These are phyloP conservation scores for Norana najaformis DNA, from an alignment of 2,888 invertebrate species.

Conservation along the genomic window DNA sequence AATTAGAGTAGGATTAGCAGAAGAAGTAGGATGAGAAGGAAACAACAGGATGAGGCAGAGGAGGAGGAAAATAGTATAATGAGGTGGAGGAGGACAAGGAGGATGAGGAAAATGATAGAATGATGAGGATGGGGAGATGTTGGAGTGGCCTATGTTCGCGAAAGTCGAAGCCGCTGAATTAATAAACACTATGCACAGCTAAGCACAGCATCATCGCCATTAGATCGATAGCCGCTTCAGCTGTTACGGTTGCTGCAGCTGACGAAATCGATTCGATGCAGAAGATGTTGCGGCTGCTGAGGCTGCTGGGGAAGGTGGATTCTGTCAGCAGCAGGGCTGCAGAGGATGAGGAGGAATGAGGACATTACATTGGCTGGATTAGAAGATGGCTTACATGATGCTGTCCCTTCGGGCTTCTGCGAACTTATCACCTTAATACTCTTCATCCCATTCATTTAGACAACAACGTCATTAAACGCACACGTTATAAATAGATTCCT, in stretches of 20 bases:
- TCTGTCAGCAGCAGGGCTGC: background rate
- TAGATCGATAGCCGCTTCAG: background rate
- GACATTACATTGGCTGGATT: background rate
- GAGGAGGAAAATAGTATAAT: too few relatives aligned
- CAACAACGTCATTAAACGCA: background rate
- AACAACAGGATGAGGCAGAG: too few relatives aligned
- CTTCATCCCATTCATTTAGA: background rate
- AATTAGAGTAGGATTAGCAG: too few relatives aligned
- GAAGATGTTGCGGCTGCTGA: too few relatives aligned
- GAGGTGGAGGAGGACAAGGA: background rate
- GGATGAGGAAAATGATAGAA: background rate
- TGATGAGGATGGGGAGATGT: background rate
- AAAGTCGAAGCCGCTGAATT: background rate
- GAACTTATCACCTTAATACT: background rate
- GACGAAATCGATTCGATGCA: too few relatives aligned
- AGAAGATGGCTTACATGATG: background rate
- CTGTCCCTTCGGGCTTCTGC: background rate
- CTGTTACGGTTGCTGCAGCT: background rate
- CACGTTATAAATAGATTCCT: background rate
- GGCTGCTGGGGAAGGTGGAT: background rate
- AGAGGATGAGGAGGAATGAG: background rate
- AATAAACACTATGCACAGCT: background rate
- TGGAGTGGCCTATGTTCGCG: background rate
- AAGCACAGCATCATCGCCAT: background rate
- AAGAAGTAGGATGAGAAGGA: too few relatives aligned